Conservation (phyloP, 2,113 vertebrate species). For the Artemisiospiza belli region DNA sequence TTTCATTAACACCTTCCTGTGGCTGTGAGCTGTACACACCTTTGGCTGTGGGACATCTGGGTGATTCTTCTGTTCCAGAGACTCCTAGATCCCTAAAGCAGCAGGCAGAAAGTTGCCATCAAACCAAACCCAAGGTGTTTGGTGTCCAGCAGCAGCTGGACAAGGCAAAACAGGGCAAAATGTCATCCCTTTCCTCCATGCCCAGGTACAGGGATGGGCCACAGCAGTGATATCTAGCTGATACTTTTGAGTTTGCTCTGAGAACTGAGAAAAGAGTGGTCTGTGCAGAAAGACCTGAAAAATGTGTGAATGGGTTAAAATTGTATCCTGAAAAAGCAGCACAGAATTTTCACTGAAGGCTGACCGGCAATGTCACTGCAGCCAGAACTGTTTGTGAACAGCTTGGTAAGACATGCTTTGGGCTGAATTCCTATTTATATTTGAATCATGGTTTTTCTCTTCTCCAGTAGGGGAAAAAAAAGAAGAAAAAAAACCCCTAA, state of each 20-base stretch:
- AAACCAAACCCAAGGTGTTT: background rate
- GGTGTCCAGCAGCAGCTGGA: background rate
- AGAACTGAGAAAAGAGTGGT: background rate
- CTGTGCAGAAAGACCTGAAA: background rate
- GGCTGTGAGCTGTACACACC: background rate
- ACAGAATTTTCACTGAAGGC: background rate
- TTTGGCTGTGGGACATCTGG: background rate
- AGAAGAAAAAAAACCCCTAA: background rate
- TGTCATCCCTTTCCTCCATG: background rate
- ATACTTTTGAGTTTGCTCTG: background rate
- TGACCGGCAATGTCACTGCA: background rate
- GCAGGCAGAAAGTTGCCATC: background rate
- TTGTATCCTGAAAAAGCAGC: background rate
- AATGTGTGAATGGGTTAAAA: background rate
- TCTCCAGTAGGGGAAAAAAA: background rate
- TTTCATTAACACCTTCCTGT: background rate
- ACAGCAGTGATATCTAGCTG: background rate
- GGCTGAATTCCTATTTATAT: background rate
- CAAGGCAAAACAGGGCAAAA: background rate
- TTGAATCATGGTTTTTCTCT: background rate
- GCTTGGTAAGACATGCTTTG: fast-evolving
- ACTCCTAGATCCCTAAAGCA: background rate
- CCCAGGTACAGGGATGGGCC: background rate
- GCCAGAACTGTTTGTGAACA: background rate
- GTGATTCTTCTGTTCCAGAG: background rate